Evolutionary conservation across 2,113 vertebrate genomes (phyloP).

Genomic region (Ptilonorhynchus violaceus): DNA sequence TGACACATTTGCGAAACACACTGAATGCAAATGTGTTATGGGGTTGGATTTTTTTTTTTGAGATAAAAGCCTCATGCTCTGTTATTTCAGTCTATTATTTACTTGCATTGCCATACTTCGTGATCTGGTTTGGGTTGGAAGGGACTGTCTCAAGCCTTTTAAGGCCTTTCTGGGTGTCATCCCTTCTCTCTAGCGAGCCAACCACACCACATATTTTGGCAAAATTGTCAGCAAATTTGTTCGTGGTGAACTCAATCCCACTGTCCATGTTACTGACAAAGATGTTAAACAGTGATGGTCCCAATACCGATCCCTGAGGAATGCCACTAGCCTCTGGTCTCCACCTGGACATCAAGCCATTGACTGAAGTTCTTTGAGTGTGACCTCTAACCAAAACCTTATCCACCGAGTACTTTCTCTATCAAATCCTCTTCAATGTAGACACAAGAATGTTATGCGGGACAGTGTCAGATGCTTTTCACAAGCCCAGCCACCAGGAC

Average conservation of each 20-base stretch:
- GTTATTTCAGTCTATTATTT: not conserved
- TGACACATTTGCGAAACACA: not conserved
- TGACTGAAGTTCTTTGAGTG: too few species aligned
- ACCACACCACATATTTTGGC: not conserved
- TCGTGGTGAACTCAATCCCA: not conserved
- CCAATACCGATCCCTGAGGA: not conserved
- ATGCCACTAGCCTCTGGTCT: not conserved
- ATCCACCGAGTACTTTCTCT: not conserved
- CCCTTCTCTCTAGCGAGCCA: rapidly evolving
- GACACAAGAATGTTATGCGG: not conserved
- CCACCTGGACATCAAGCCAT: not conserved
- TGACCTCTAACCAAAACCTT: not conserved
- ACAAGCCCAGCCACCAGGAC: not conserved
- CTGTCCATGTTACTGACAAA: not conserved
- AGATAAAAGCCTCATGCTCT: not conserved
- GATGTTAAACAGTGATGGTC: rapidly evolving
- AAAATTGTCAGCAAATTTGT: not conserved
- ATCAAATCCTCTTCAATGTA: not conserved
- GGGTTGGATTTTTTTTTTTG: not conserved
- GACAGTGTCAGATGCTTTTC: not conserved
- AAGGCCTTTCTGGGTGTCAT: not conserved
- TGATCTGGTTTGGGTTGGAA: not conserved
- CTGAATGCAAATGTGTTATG: not conserved
- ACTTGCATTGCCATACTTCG: not conserved
- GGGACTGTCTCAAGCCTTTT: not conserved